Conservation (phyloP, 2,797 vertebrate species). For the Sebastes cheni region DNA sequence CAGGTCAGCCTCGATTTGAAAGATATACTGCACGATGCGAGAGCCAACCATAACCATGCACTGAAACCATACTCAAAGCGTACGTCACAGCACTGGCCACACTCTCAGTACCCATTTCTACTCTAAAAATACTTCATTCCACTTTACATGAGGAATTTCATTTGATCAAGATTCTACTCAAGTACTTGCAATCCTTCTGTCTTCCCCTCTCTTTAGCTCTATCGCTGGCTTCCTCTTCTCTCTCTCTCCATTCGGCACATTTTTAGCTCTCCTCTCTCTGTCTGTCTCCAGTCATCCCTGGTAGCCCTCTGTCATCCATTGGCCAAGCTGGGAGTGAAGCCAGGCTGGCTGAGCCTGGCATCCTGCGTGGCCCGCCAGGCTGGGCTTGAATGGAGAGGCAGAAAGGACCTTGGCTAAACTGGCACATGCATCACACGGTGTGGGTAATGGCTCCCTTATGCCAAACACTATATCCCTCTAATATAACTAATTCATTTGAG, state of each 20-base stretch:
- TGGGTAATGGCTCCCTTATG: slow-evolving; percentile 71
- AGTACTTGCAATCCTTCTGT: background rate
- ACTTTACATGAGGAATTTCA: background rate
- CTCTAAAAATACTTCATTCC: background rate
- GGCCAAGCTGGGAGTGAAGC: slow-evolving; percentile 67
- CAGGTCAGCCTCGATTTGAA: background rate
- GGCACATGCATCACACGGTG: slow-evolving; percentile 73
- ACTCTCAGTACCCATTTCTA: background rate
- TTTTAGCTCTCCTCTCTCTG: slow-evolving; percentile 17
- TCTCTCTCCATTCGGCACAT: slow-evolving; percentile 5
- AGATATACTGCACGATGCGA: background rate
- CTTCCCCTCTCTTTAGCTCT: background rate
- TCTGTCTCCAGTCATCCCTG: slow-evolving; percentile 50
- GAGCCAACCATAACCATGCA: background rate
- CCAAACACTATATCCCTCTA: slow-evolving; percentile 76
- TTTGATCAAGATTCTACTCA: background rate
- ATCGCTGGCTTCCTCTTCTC: slow-evolving; percentile 7
- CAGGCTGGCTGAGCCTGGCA: slow-evolving; percentile 64
- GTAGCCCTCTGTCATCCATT: slow-evolving; percentile 64
- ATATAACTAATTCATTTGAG: slow-evolving; percentile 81
- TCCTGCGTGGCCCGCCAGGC: slow-evolving; percentile 43
- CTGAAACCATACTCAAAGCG: background rate
- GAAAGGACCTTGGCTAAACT: slow-evolving; percentile 68
- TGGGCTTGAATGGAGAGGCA: slow-evolving; percentile 62
- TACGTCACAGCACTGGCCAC: background rate